Conservation (phyloP, 2,113 vertebrate genomes). For the Saccopteryx leptura region DNA sequence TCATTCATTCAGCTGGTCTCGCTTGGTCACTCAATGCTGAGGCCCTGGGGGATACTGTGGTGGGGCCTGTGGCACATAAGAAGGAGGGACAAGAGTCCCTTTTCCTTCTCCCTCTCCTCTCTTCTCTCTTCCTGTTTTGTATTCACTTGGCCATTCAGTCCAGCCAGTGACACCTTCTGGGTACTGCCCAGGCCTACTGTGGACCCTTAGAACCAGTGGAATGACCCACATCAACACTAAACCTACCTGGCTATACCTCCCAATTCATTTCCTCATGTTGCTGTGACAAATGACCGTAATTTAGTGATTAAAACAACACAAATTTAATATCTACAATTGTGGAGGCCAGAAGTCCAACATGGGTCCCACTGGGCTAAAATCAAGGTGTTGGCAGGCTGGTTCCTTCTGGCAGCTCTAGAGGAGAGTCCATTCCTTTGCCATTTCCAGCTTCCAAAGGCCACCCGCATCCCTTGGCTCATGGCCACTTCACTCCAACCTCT, state of each 20-base stretch:
- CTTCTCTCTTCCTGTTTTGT: background rate
- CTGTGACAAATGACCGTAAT: background rate
- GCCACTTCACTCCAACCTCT: background rate
- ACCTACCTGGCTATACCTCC: background rate
- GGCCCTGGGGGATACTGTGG: background rate
- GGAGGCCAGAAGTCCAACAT: background rate
- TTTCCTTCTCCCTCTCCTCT: background rate
- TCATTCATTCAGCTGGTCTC: background rate
- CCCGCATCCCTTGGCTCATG: background rate
- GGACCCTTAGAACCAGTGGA: background rate
- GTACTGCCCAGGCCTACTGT: no score
- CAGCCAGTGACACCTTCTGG: background rate
- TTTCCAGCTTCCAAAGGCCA: background rate
- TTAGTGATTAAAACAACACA: background rate
- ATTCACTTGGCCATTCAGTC: background rate
- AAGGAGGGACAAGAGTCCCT: no score
- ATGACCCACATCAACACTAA: background rate
- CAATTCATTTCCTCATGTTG: background rate
- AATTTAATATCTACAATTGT: background rate
- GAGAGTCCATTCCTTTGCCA: background rate
- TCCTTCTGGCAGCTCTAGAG: background rate
- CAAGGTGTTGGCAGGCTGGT: background rate
- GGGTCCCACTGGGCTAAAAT: fast-evolving
- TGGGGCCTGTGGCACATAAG: fast-evolving
- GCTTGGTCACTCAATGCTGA: background rate